Evolutionary conservation across 2,113 vertebrate species (phyloP).

Genomic region (Vanacampus margaritifer): DNA sequence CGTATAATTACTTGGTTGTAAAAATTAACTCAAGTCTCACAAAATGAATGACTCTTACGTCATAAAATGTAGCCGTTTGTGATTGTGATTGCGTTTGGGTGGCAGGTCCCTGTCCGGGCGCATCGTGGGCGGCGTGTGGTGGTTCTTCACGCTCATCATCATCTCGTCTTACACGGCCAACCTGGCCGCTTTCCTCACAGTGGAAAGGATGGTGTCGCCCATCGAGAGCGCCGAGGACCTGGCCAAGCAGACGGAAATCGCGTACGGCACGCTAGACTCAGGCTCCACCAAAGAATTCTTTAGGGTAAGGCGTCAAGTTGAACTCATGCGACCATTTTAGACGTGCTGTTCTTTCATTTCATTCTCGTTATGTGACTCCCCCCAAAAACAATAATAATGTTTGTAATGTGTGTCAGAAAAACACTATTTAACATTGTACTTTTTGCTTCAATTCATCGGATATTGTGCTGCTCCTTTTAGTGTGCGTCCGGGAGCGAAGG

Average conservation of each 20-base stretch:
- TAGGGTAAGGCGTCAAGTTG: constrained; percentile 79
- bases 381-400: too few species aligned
- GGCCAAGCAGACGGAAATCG: constrained; percentile 97
- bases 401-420: too few species aligned
- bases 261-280: constrained; percentile 97
- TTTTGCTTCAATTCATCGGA: too few species aligned
- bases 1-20: neutral
- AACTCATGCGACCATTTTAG: too few species aligned
- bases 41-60: neutral
- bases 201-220: constrained; percentile 98
- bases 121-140: constrained; percentile 99
- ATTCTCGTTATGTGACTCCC: too few species aligned
- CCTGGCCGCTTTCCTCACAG: constrained; percentile 98
- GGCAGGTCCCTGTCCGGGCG: constrained; percentile 96
- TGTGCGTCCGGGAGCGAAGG: too few species aligned
- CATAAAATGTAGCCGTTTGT: neutral
- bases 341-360: too few species aligned
- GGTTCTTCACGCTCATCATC: constrained; percentile 99
- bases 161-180: constrained; percentile 99
- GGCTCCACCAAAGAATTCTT: constrained; percentile 99
- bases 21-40: neutral
- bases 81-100: constrained; percentile 52
- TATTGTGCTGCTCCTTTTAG: too few species aligned
- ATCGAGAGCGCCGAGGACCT: constrained; percentile 98
- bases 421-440: too few species aligned